Percentiles rank a stretch among this genome's conserved stretches.
phyloP scores from a whole-genome alignment of 2,113 vertebrate genomes.

The Nothocercus nigrocapillus region DNA sequence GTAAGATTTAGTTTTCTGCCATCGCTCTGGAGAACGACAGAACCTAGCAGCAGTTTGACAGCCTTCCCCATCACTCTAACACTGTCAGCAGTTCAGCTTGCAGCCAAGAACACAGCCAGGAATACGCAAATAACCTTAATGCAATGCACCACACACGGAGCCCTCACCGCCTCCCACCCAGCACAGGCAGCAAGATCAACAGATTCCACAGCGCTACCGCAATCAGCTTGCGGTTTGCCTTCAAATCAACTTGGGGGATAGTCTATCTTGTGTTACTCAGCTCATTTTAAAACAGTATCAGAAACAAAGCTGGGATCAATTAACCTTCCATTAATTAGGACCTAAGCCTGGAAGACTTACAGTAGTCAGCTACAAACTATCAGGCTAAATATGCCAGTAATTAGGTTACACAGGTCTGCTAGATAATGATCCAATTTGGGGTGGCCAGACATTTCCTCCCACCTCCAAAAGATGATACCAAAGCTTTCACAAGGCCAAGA shows the following conservation, averaged over 20 bases:
- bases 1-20: neutral
- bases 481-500: neutral
- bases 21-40: neutral
- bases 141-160: neutral
- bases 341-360: slow-evolving; percentile 11
- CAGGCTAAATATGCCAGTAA: slow-evolving; percentile 4
- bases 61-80: neutral
- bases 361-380: slow-evolving; percentile 25
- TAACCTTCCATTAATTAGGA: slow-evolving; percentile 43
- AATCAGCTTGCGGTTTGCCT: slow-evolving; percentile 50
- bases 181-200: slow-evolving; percentile 50
- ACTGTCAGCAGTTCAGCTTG: slow-evolving; percentile 33
- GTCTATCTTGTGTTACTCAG: slow-evolving; percentile 33
- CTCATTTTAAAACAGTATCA: slow-evolving; percentile 28
- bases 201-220: slow-evolving; percentile 29
- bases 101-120: neutral
- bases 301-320: slow-evolving; percentile 48
- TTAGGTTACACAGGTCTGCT: slow-evolving; percentile 12
- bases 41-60: neutral
- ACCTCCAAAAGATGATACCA: neutral
- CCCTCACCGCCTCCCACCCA: neutral
- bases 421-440: slow-evolving; percentile 15
- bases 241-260: slow-evolving; percentile 12
- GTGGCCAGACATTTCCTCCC: slow-evolving; percentile 2
- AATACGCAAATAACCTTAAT: slow-evolving; percentile 28